Evolutionary conservation across 1,140 invertebrate species (phyloP).

Genomic region (Chelonus insularis): DNA sequence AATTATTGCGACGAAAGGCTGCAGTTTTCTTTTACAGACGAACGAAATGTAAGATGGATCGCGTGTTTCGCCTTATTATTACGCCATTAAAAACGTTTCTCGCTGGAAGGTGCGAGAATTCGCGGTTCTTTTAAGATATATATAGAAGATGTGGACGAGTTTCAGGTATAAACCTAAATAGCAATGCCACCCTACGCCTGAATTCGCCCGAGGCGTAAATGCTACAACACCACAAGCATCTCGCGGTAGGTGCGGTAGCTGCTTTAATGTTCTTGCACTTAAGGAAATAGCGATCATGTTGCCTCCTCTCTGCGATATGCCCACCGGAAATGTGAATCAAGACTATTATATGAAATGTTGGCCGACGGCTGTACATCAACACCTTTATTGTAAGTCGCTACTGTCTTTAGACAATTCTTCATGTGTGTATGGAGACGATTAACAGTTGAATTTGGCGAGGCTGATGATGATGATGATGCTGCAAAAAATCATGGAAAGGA

Average conservation of each 20-base stretch:
- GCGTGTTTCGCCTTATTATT: conserved; percentile 40
- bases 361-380: conserved; percentile 15
- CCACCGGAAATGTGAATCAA: conserved; percentile 15
- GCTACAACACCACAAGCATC: conserved; percentile 9
- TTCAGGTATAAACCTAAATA: conserved; percentile 9
- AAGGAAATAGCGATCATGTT: conserved; percentile 8
- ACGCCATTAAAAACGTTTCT: conserved; percentile 29
- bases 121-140: conserved; percentile 10
- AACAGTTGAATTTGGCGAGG: too few species aligned
- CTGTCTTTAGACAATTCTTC: not conserved
- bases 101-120: conserved; percentile 29
- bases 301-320: not conserved
- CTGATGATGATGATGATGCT: too few species aligned
- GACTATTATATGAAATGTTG: not conserved
- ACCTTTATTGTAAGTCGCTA: conserved; percentile 6
- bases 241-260: conserved; percentile 24
- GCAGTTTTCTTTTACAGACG: conserved; percentile 2
- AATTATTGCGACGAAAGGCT: conserved; percentile 19
- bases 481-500: too few species aligned
- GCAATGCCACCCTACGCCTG: not conserved
- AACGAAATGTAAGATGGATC: conserved; percentile 20
- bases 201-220: conserved; percentile 12
- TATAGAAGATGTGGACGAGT: not conserved
- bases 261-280: conserved; percentile 22
- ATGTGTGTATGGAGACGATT: too few species aligned